Conservation (phyloP, 37 sponge, comb jelly and placozoan genomes). For the Cladorhizidae sp. region DNA sequence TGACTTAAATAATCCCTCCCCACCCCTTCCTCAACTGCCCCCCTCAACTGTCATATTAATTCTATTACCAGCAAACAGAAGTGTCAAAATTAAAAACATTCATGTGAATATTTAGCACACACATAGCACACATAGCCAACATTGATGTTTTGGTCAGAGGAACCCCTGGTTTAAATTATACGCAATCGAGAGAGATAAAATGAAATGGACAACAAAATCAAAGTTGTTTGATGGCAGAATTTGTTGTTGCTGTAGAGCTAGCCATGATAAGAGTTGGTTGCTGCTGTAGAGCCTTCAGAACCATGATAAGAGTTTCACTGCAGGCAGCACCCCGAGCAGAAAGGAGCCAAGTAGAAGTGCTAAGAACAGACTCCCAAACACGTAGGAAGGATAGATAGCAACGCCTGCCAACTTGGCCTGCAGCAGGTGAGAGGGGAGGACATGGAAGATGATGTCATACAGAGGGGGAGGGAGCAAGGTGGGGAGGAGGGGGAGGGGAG, state of each 20-base stretch:
- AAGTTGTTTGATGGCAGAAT: conserved; percentile 4
- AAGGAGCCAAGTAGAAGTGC: conserved; percentile 7
- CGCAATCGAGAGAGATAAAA: neutral
- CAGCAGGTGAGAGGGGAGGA: neutral
- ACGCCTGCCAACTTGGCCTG: conserved; percentile 69
- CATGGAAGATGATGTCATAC: too few relatives aligned
- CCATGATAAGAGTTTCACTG: neutral
- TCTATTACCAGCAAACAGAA: neutral
- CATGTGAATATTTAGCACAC: neutral
- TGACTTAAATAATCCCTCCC: too few relatives aligned
- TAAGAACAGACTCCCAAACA: conserved; percentile 45
- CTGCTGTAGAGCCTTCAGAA: too few relatives aligned
- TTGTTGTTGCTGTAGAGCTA: too few relatives aligned
- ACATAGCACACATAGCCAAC: too few relatives aligned
- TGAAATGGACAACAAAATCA: neutral
- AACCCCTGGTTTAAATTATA: too few relatives aligned
- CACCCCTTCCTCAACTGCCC: too few relatives aligned
- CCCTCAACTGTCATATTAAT: neutral
- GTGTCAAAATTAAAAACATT: neutral
- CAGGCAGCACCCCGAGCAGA: neutral
- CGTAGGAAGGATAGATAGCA: conserved; percentile 68
- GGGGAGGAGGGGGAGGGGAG: too few relatives aligned
- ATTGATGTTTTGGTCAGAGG: too few relatives aligned
- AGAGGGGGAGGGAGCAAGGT: neutral
- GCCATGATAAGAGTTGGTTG: neutral